phyloP scores from a whole-genome alignment of 2,113 vertebrate species.

The Thinocorus orbignyianus region DNA sequence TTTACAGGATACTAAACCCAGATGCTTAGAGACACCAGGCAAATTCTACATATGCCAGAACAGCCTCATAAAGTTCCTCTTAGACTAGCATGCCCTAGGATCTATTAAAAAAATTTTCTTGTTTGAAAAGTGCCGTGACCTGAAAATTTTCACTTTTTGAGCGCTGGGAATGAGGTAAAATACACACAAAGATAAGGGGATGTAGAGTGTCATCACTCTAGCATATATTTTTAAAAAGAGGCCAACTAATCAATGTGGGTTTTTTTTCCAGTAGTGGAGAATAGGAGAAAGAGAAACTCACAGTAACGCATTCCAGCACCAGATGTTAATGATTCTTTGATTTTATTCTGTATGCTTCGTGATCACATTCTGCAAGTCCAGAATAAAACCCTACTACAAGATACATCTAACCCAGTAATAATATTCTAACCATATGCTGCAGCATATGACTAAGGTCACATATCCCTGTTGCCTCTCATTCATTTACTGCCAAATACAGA shows the following conservation, averaged over 20 bases:
- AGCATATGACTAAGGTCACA: not conserved
- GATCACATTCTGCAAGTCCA: not conserved
- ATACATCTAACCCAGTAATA: not conserved
- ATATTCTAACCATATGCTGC: not conserved
- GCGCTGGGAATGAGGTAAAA: not conserved
- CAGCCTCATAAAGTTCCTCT: not conserved
- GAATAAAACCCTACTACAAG: not conserved
- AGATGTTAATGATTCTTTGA: not conserved
- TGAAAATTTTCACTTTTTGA: not conserved
- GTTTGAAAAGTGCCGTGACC: not conserved
- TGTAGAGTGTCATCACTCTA: not conserved
- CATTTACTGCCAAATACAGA: not conserved
- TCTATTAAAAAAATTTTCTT: not conserved
- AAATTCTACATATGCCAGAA: not conserved
- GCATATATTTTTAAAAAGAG: not conserved
- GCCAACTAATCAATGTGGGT: fast-evolving
- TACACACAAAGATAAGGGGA: not conserved
- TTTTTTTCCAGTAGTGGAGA: not conserved
- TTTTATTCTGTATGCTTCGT: not conserved
- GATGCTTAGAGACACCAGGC: not conserved
- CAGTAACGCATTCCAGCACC: not conserved
- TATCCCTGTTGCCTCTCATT: not conserved
- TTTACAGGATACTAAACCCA: not conserved
- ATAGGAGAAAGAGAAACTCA: not conserved
- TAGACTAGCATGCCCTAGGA: not conserved